Evolutionary conservation across 1,140 invertebrate species (phyloP).

Genomic region (Lasioglossum baleicum): DNA sequence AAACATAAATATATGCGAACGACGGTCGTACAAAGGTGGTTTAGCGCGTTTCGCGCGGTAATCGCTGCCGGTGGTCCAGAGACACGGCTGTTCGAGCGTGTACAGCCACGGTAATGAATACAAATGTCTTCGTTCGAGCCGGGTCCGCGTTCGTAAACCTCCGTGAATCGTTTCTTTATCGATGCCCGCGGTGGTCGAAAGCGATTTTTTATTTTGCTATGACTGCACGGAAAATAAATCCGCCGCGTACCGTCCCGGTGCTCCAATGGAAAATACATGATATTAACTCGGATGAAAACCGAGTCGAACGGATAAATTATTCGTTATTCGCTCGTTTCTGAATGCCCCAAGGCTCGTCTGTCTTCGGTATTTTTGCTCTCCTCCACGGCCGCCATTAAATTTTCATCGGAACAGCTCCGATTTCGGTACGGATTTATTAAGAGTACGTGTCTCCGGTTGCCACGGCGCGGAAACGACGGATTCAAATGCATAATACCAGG

Average conservation of each 20-base stretch:
- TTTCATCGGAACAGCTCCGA: background rate
- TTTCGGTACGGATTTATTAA: background rate
- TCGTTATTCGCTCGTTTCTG: too few species aligned
- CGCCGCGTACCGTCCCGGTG: background rate
- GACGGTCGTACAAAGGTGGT: conserved; percentile 2
- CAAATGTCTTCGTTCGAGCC: conserved; percentile 8
- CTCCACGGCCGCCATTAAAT: too few species aligned
- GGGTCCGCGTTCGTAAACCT: background rate
- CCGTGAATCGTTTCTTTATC: background rate
- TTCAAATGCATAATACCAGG: conserved; percentile 6
- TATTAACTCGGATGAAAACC: too few species aligned
- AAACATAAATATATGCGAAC: conserved; percentile 43
- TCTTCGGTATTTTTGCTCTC: too few species aligned
- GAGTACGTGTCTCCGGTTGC: background rate
- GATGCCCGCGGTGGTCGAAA: background rate
- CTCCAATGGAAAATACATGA: too few species aligned
- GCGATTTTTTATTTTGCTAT: background rate
- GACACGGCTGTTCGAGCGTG: background rate
- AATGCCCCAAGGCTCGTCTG: too few species aligned
- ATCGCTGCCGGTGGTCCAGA: conserved; percentile 16
- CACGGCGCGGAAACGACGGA: conserved; percentile 32
- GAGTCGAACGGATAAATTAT: too few species aligned
- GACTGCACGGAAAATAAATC: background rate
- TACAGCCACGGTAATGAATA: background rate
- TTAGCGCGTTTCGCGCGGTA: conserved; percentile 5